phyloP scores from a whole-genome alignment of 2,797 vertebrate genomes.

The Toxotes lorentzi region DNA sequence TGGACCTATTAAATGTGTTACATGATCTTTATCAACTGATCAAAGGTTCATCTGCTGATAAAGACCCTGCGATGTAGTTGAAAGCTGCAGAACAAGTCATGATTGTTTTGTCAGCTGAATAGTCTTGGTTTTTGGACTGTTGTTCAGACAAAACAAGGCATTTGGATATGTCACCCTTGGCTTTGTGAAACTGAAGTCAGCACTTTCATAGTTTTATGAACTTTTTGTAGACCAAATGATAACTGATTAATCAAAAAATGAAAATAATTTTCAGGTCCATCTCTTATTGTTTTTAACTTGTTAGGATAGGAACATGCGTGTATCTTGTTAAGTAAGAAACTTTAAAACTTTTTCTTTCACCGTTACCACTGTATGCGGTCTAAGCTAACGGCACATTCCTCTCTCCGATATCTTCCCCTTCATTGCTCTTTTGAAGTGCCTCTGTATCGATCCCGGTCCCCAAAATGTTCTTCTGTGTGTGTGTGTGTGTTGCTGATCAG shows the following conservation, averaged over 20 bases:
- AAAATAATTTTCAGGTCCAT: neutral
- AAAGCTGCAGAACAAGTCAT: too few species aligned
- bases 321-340: conserved; percentile 15
- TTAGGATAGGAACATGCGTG: neutral
- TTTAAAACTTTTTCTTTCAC: conserved; percentile 38
- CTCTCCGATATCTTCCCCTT: conserved; percentile 58
- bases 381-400: conserved; percentile 56
- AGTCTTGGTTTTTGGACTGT: neutral
- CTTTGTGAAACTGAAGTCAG: neutral
- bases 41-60: neutral
- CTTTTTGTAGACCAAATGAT: neutral
- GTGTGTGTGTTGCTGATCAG: conserved; percentile 45
- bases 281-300: neutral
- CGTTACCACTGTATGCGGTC: conserved; percentile 37
- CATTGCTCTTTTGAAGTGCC: conserved; percentile 68
- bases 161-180: neutral
- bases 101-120: neutral
- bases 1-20: neutral
- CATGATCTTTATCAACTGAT: neutral
- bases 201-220: neutral
- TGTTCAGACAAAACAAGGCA: neutral
- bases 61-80: neutral
- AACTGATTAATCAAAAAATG: neutral
- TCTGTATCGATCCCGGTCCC: conserved; percentile 69
- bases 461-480: conserved; percentile 49